A percentile compares a stretch with the other conserved stretches of the same genome.
These are phyloP conservation scores for Callopanchax toddi DNA, from an alignment of 2,113 vertebrate genomes.

Conservation along the genomic window DNA sequence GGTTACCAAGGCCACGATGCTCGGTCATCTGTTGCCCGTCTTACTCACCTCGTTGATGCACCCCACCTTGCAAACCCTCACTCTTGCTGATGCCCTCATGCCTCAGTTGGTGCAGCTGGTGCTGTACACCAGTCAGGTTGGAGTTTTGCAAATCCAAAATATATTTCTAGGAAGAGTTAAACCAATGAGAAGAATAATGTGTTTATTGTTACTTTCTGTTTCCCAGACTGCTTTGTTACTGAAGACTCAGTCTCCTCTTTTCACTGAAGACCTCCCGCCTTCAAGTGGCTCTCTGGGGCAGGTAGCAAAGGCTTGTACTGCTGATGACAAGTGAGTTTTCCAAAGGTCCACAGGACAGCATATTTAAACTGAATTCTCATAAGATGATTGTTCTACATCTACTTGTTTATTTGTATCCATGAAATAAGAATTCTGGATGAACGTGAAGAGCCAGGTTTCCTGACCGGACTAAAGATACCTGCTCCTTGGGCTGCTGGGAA, in stretches of 20 bases:
- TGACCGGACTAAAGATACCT: slow-evolving; percentile 97
- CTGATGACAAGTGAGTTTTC: slow-evolving; percentile 68
- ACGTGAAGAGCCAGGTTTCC: slow-evolving; percentile 95
- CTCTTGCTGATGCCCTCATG: slow-evolving; percentile 95
- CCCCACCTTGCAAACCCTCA: slow-evolving; percentile 94
- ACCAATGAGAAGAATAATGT: not conserved
- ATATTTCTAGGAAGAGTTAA: not conserved
- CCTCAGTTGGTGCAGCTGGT: slow-evolving; percentile 97
- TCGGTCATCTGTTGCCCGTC: slow-evolving; percentile 94
- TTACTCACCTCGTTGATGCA: slow-evolving; percentile 97
- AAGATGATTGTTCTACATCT: slow-evolving; percentile 1
- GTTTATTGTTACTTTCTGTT: slow-evolving; percentile 20
- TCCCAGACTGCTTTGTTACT: slow-evolving; percentile 93
- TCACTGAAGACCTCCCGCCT: slow-evolving; percentile 83
- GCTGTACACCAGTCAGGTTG: slow-evolving; percentile 96
- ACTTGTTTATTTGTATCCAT: slow-evolving; percentile 6
- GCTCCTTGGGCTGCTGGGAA: slow-evolving; percentile 98
- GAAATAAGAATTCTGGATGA: slow-evolving; percentile 91
- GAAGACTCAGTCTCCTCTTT: slow-evolving; percentile 93
- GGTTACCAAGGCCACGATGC: slow-evolving; percentile 96
- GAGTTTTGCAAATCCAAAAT: slow-evolving; percentile 5
- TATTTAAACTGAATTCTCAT: not conserved
- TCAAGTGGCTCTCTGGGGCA: slow-evolving; percentile 79
- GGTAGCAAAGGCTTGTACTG: slow-evolving; percentile 81
- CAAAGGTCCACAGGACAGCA: not conserved